A percentile compares a stretch with the other conserved stretches of the same genome.
These are phyloP conservation scores for Tragelaphus strepsiceros DNA, from an alignment of 2,113 vertebrate genomes.

Conservation along the genomic window DNA sequence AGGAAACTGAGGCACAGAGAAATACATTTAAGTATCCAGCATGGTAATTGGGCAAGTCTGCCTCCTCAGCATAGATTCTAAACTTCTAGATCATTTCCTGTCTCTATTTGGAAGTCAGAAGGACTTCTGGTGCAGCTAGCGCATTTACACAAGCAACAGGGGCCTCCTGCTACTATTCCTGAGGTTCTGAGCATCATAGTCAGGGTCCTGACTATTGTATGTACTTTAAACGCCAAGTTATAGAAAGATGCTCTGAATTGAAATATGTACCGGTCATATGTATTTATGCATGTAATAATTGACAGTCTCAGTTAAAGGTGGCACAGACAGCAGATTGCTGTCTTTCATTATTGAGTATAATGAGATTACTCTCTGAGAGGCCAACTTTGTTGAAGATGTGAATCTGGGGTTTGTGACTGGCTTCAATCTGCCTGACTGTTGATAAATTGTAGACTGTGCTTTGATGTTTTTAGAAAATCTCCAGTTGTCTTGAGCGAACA, in stretches of 20 bases:
- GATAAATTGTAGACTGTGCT: not conserved
- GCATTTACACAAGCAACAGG: not conserved
- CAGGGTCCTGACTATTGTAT: not conserved
- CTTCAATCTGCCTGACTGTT: not conserved
- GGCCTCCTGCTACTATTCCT: not conserved
- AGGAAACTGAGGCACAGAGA: not conserved
- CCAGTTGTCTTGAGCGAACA: constrained; percentile 23
- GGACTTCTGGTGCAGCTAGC: not conserved
- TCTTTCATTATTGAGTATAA: not conserved
- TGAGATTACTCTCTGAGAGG: not conserved
- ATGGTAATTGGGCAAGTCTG: not conserved
- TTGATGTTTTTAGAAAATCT: constrained; percentile 21
- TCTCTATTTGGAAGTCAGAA: not conserved
- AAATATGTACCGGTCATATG: not conserved
- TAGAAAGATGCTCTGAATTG: not conserved
- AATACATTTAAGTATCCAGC: not conserved
- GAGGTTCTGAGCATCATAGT: not conserved
- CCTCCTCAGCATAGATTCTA: not conserved
- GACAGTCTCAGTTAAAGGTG: not conserved
- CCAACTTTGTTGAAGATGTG: not conserved
- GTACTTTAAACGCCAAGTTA: not conserved
- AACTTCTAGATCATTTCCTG: not conserved
- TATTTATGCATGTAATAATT: not conserved
- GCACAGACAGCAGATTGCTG: not conserved
- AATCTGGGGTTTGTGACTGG: not conserved